Conservation (phyloP, 2,797 vertebrate species). For the Enteromius afrohamiltoni region DNA sequence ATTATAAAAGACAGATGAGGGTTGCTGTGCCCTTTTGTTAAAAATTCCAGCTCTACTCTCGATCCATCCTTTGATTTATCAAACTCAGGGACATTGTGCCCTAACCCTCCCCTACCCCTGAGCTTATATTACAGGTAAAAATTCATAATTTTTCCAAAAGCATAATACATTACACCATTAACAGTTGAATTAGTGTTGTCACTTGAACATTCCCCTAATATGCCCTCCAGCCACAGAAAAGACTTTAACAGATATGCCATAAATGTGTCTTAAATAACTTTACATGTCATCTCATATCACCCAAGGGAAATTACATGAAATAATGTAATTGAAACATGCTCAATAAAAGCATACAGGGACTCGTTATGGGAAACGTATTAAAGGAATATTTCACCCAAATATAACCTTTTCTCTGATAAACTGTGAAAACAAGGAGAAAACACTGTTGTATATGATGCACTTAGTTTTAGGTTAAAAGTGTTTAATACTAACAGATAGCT, state of each 20-base stretch:
- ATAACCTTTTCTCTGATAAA: not conserved
- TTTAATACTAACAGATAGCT: not conserved
- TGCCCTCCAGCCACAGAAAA: slow-evolving; percentile 1
- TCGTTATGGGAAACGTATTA: not conserved
- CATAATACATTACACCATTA: slow-evolving; percentile 44
- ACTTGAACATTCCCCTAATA: slow-evolving; percentile 1
- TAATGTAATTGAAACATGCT: not conserved
- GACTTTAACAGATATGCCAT: slow-evolving; percentile 15
- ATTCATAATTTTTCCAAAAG: slow-evolving; percentile 19
- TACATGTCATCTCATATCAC: not conserved
- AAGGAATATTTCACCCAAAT: not conserved
- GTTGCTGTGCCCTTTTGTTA: slow-evolving; percentile 6
- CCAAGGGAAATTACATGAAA: slow-evolving; percentile 14
- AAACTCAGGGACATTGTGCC: slow-evolving; percentile 10
- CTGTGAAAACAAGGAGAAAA: not conserved
- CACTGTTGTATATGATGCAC: not conserved
- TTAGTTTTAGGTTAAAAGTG: not conserved
- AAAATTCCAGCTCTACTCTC: slow-evolving; percentile 10
- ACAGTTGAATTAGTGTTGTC: slow-evolving; percentile 18
- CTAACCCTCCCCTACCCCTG: not conserved
- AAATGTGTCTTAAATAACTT: slow-evolving; percentile 10
- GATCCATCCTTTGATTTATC: slow-evolving; percentile 12
- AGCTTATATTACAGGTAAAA: slow-evolving; percentile 17
- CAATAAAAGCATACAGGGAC: not conserved
- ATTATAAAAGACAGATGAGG: slow-evolving; percentile 52